Base-by-base conservation (phyloP, 2,888 invertebrate species). In the Coenonympha arcania region DNA sequence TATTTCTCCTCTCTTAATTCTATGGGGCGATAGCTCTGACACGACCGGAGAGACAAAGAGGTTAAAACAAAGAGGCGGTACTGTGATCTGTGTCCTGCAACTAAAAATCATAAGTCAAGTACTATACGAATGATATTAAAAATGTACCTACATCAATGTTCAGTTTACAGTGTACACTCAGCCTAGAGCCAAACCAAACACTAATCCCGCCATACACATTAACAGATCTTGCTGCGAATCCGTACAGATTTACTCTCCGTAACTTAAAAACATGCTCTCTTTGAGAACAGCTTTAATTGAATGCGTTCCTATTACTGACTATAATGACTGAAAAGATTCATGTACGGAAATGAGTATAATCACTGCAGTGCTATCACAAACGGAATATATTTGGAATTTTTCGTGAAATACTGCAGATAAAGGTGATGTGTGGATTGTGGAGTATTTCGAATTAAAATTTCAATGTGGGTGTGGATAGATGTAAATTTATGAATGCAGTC, bases 171-270 rank as follows among this genome's bases (percentile, higher is more conserved):
- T 53, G 33, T 72, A 52, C 22, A 47, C 69, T 9, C 28, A 9
- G 52, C 76, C 52, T 61, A 58, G 68, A 58, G 63, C 69, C 73
- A 73, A 76, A 77, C 81, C 79, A 73, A 81, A 80, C 65, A 79
- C 74, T 81, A 83, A 83, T 81, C 81, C 79, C 66, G 65, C 73
- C 74, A 76, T 80, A 79, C 76, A 81, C 82, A 82, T 82, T 82
- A 81, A 75, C 81, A 72, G 77, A 77, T 80, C 73, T 54, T 54
- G 64, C 61, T 60, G 63, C 58, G 62, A 65, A 69, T 65, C 62
- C 64, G 64, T 63, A 64, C 69, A 66, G 69, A 68, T 74, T 69
- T 70, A 62, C 68, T 63, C 65, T 59, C 61, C 64, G 59, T 59
- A 59, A 62, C 63, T 57, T 56, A 60, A 60, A 51, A 63, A 57